These are phyloP conservation scores for Vesta saturnalis DNA, from an alignment of 2,888 invertebrate genomes.

Conservation along the genomic window DNA sequence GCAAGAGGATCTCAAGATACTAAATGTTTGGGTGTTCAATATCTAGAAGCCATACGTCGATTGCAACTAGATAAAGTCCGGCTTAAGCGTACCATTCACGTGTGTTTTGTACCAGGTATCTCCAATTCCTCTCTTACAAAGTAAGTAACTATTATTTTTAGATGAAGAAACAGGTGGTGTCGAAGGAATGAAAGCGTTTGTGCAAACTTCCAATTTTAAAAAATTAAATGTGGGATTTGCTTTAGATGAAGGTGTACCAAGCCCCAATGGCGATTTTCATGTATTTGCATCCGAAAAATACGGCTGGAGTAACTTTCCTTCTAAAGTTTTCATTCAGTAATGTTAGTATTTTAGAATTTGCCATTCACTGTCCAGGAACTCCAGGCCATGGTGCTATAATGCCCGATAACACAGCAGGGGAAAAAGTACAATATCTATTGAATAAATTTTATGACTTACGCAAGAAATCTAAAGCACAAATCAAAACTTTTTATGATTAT, in stretches of 20 bases:
- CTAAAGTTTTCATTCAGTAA: neutral
- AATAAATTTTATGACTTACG: neutral
- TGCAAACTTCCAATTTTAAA: conserved; percentile 73
- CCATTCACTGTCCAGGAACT: neutral
- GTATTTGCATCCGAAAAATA: conserved; percentile 73
- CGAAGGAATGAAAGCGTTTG: conserved; percentile 76
- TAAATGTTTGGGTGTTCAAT: conserved; percentile 86
- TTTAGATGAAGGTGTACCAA: conserved; percentile 78
- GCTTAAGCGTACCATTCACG: conserved; percentile 74
- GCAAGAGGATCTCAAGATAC: conserved; percentile 83
- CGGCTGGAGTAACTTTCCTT: conserved; percentile 68
- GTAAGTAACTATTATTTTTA: conserved; percentile 48
- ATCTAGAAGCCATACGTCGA: conserved; percentile 77
- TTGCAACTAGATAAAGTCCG: conserved; percentile 67
- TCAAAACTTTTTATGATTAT: neutral
- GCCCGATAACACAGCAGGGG: neutral
- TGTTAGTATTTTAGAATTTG: neutral
- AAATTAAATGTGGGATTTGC: conserved; percentile 79
- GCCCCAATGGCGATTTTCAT: conserved; percentile 56
- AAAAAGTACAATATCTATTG: neutral
- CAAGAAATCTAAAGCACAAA: neutral
- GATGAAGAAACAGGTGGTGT: conserved; percentile 82
- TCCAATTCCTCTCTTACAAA: conserved; percentile 8
- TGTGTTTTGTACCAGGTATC: conserved; percentile 77
- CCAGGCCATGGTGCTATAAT: neutral